Evolutionary conservation across 2,113 vertebrate genomes (phyloP), one percentile per base, ranked within the genome.

Genomic region (Dipodomys spectabilis): DNA sequence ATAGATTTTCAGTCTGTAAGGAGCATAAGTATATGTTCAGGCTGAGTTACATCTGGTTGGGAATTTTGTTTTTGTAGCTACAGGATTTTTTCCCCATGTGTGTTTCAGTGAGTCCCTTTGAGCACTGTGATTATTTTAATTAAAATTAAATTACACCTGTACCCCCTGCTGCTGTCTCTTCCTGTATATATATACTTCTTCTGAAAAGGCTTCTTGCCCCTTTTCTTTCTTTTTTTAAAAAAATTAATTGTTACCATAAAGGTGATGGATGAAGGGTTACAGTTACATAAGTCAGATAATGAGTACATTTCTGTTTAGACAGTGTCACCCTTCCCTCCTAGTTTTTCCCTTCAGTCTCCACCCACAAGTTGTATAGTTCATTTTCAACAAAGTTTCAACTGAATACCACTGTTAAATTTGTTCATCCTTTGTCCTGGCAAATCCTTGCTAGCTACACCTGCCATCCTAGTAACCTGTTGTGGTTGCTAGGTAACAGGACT

Each of bases 401-500:
- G 53, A 57, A 2, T 13, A 57, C 53, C 53, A 18, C 53, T 13
- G 15, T 18, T 57, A 13, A 4, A 18, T 83, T 65, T 69, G 75
- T 39, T 35, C 1, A 0, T 35, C 5, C 20, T 74, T n/a, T 49
- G 49, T 67, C 62, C 35, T 11, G 53, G 9, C 2, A 6, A n/a
- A 49, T 49, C 82, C 60, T 69, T 77, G 25, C 62, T 82, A 39
- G 74, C 19, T 60, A 57, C 90, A n/a, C 81, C 72, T 87, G 75
- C 62, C 27, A n/a, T 5, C 64, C 67, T 74, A 28, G 39, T 67
- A 71, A 93, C 95, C 82, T 90, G 60, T 85, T 39, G 60, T 71
- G 69, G 86, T 96, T 94, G 94, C 88, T 84, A 88, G 22, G 95
- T 57, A 90, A 93, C 71, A 57, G 77, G 87, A 87, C 65, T 57